A percentile compares a stretch with the other conserved stretches of the same genome.
phyloP scores from a whole-genome alignment of 2,888 invertebrate species.

The Cynaeus angustus region DNA sequence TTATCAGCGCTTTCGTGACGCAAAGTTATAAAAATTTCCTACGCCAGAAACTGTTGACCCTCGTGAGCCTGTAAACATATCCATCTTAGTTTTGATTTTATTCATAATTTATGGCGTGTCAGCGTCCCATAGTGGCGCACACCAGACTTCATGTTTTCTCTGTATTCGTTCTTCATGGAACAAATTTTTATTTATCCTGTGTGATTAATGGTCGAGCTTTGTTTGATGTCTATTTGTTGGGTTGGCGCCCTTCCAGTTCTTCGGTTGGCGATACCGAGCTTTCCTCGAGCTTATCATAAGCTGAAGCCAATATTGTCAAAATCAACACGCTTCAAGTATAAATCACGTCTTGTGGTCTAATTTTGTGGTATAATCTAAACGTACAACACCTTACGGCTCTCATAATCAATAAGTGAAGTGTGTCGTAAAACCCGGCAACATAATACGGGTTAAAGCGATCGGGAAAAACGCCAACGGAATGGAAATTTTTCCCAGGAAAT shows the following conservation, averaged over 20 bases:
- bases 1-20: slow-evolving; percentile 44
- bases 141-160: not conserved
- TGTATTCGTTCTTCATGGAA: not conserved
- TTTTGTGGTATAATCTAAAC: slow-evolving; percentile 41
- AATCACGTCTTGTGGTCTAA: slow-evolving; percentile 36
- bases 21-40: slow-evolving; percentile 40
- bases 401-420: slow-evolving; percentile 45
- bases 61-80: slow-evolving; percentile 37
- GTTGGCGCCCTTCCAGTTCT: slow-evolving; percentile 43
- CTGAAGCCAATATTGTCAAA: slow-evolving; percentile 36
- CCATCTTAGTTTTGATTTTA: slow-evolving; percentile 42
- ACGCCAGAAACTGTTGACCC: slow-evolving; percentile 36
- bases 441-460: slow-evolving; percentile 33
- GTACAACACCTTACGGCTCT: slow-evolving; percentile 31
- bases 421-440: slow-evolving; percentile 38
- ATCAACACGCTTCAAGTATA: slow-evolving; percentile 43
- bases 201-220: slow-evolving; percentile 38
- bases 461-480: slow-evolving; percentile 15
- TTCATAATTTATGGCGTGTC: slow-evolving; percentile 44
- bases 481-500: slow-evolving; percentile 7
- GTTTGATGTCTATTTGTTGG: slow-evolving; percentile 14
- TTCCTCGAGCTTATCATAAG: slow-evolving; percentile 38
- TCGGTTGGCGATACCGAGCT: slow-evolving; percentile 24
- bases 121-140: not conserved
- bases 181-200: slow-evolving; percentile 11